These are phyloP conservation scores for Heliopora coerulea DNA, from an alignment of 92 coral and sea anemone genomes.

Conservation along the genomic window DNA sequence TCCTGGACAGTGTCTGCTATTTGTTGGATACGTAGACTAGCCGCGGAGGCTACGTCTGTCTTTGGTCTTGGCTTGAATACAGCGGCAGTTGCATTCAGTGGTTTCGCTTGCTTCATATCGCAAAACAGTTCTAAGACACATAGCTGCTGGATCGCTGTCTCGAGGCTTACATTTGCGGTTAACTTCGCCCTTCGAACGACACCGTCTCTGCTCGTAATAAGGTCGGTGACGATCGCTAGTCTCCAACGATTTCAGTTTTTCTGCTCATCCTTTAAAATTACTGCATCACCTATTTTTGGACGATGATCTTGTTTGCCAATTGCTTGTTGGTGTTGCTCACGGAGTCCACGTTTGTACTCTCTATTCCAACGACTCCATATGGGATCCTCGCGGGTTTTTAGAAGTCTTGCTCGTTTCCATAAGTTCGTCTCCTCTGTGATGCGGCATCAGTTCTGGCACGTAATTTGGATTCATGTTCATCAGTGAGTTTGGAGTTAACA, in stretches of 20 bases:
- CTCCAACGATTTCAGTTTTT: slow-evolving; percentile 39
- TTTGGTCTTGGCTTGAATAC: slow-evolving; percentile 27
- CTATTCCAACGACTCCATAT: slow-evolving; percentile 53
- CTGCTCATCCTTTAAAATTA: slow-evolving; percentile 26
- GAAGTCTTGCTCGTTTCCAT: slow-evolving; percentile 46
- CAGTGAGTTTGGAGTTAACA: slow-evolving; percentile 53
- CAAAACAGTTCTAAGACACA: slow-evolving; percentile 42
- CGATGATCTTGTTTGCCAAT: slow-evolving; percentile 39
- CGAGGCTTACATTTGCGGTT: slow-evolving; percentile 35
- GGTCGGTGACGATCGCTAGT: slow-evolving; percentile 24
- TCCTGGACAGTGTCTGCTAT: background rate
- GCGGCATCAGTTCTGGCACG: slow-evolving; percentile 45
- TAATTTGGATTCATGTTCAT: slow-evolving; percentile 45
- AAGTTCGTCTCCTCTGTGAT: slow-evolving; percentile 36
- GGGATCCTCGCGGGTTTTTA: slow-evolving; percentile 37
- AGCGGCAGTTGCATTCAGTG: slow-evolving; percentile 34
- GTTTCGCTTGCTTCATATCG: slow-evolving; percentile 6
- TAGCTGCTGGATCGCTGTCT: slow-evolving; percentile 38
- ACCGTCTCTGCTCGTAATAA: slow-evolving; percentile 26
- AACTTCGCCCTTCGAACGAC: slow-evolving; percentile 36
- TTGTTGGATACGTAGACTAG: slow-evolving; percentile 38
- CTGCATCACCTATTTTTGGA: slow-evolving; percentile 38
- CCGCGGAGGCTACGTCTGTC: slow-evolving; percentile 45
- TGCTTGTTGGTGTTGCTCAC: slow-evolving; percentile 42
- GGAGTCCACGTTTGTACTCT: slow-evolving; percentile 48